Conservation (phyloP, 2,797 vertebrate genomes). For the Bryconaethiops microstoma region DNA sequence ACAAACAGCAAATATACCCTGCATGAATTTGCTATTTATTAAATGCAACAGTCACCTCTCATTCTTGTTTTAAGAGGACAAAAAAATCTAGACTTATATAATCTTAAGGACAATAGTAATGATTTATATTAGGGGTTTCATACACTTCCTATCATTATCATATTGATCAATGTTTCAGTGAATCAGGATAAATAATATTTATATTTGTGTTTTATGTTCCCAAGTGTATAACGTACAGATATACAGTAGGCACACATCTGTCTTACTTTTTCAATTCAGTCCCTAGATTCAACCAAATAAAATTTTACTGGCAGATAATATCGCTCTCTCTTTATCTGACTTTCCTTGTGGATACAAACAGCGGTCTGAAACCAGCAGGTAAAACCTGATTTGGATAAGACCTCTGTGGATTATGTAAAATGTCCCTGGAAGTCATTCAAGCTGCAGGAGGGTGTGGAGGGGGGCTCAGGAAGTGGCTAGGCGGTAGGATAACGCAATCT, state of each 20-base stretch:
- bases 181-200: no score
- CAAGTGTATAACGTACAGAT: background rate
- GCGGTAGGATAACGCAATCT: background rate
- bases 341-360: constrained; percentile 52
- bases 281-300: background rate
- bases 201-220: background rate
- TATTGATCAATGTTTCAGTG: background rate
- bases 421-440: constrained; percentile 50
- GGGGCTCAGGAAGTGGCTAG: constrained; percentile 1
- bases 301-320: no score
- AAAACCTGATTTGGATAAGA: constrained; percentile 64
- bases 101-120: no score
- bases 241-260: background rate
- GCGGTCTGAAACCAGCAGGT: constrained; percentile 12
- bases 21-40: background rate
- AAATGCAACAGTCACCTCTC: background rate
- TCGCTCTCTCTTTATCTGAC: background rate
- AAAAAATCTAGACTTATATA: background rate
- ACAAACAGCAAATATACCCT: no score
- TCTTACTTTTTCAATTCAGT: background rate
- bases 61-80: background rate
- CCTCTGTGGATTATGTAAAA: constrained; percentile 58
- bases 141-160: background rate
- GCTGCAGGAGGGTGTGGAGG: constrained; percentile 1
- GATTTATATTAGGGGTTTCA: background rate